Evolutionary conservation across 2,113 vertebrate genomes (phyloP).

Genomic region (Uria aalge): DNA sequence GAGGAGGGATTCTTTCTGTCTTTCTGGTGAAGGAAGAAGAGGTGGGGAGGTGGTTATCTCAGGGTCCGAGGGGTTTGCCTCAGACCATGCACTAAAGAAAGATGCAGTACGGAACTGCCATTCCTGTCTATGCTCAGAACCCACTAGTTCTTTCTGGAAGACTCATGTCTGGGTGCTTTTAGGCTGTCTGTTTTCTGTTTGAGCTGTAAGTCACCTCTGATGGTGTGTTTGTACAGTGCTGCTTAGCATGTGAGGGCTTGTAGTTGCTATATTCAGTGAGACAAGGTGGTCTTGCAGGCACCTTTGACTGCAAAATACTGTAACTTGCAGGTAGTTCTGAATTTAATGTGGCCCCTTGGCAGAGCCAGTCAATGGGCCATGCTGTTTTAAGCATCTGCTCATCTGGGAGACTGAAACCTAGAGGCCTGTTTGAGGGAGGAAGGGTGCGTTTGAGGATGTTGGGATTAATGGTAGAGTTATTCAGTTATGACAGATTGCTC

Average conservation of each 20-base stretch:
- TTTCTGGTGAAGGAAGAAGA: neutral
- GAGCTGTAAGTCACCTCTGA: neutral
- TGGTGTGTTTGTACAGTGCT: neutral
- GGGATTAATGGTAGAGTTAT: neutral
- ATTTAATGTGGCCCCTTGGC: neutral
- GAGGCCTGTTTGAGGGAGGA: neutral
- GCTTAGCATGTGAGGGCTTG: neutral
- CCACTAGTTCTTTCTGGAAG: neutral
- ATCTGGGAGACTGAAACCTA: neutral
- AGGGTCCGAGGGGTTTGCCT: neutral
- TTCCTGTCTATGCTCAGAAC: neutral
- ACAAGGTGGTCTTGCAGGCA: neutral
- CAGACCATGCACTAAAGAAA: neutral
- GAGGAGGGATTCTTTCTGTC: neutral
- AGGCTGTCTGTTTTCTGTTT: neutral
- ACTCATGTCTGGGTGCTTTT: neutral
- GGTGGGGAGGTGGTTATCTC: neutral
- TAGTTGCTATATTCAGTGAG: neutral
- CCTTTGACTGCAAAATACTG: neutral
- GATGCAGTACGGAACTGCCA: neutral
- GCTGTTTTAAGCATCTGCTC: neutral
- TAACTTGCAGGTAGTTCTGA: neutral
- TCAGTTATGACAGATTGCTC: neutral
- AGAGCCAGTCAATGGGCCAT: neutral
- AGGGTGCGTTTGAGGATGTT: rapidly evolving